A percentile compares a stretch with the other conserved stretches of the same genome.
Conservation (phyloP, 1,140 invertebrate genomes). For the Drosophila funebris region DNA sequence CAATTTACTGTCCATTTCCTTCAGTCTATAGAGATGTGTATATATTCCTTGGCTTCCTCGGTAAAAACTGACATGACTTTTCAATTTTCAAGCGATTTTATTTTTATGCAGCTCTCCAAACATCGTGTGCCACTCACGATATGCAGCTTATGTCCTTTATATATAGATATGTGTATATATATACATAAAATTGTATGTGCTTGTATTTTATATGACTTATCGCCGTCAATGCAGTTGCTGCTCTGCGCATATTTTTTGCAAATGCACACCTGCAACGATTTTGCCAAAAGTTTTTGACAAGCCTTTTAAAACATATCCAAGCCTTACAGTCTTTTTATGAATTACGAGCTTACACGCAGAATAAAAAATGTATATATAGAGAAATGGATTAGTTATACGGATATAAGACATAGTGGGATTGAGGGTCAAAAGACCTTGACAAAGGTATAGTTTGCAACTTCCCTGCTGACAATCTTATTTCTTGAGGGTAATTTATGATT, state of each 20-base stretch:
- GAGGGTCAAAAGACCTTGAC: no score
- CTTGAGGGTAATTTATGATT: no score
- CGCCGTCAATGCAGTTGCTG: slow-evolving; percentile 44
- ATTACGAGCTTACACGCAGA: slow-evolving; percentile 33
- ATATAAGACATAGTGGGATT: slow-evolving; percentile 40
- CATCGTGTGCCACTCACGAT: slow-evolving; percentile 27
- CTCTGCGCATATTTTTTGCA: slow-evolving; percentile 12
- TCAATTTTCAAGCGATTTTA: slow-evolving; percentile 58
- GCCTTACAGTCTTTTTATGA: slow-evolving; percentile 54
- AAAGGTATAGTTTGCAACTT: no score
- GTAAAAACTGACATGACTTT: slow-evolving; percentile 64
- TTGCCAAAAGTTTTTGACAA: slow-evolving; percentile 66
- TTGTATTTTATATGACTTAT: slow-evolving; percentile 48
- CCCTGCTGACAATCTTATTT: slow-evolving; percentile 56
- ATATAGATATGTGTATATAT: slow-evolving; percentile 1
- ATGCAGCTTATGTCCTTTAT: neutral
- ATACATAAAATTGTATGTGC: neutral
- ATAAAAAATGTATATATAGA: neutral
- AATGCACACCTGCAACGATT: slow-evolving; percentile 36
- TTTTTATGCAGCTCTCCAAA: slow-evolving; percentile 16
- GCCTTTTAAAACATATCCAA: slow-evolving; percentile 67
- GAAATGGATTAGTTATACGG: neutral
- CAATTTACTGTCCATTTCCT: slow-evolving; percentile 52
- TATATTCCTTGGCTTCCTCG: slow-evolving; percentile 16
- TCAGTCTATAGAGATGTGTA: neutral